phyloP scores from a whole-genome alignment of 2,888 invertebrate species.

The Eudemis profundana region DNA sequence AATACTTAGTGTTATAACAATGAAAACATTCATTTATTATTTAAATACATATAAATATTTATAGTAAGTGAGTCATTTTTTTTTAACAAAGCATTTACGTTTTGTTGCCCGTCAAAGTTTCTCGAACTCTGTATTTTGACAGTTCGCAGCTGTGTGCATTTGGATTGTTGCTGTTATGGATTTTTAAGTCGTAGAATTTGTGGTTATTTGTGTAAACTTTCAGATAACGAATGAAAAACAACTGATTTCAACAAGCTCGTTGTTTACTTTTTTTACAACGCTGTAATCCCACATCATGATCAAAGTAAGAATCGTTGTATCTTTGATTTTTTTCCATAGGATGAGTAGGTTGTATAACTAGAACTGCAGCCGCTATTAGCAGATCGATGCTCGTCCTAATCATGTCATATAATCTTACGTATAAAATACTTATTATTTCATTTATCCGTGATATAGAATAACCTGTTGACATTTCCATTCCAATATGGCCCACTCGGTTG shows the following conservation, averaged over 20 bases:
- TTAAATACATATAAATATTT: background rate
- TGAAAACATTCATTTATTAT: too few species aligned
- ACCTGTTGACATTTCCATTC: slow-evolving; percentile 72
- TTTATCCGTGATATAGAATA: slow-evolving; percentile 49
- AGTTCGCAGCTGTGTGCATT: slow-evolving; percentile 79
- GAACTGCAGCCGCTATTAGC: slow-evolving; percentile 42
- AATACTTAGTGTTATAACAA: too few species aligned
- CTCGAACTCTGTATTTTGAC: slow-evolving; percentile 62
- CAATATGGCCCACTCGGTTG: slow-evolving; percentile 75
- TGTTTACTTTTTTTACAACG: slow-evolving; percentile 22
- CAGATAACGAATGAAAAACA: slow-evolving; percentile 37
- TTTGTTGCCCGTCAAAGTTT: slow-evolving; percentile 38
- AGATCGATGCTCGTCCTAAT: slow-evolving; percentile 40
- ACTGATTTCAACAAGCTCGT: slow-evolving; percentile 14
- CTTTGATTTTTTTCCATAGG: slow-evolving; percentile 21
- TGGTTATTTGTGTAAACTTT: slow-evolving; percentile 48
- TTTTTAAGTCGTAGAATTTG: slow-evolving; percentile 60
- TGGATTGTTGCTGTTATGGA: slow-evolving; percentile 69
- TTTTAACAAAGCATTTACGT: slow-evolving; percentile 13
- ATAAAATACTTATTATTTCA: slow-evolving; percentile 30
- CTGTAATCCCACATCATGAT: slow-evolving; percentile 57
- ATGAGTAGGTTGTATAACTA: slow-evolving; percentile 41
- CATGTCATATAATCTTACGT: slow-evolving; percentile 17
- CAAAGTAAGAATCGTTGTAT: slow-evolving; percentile 60
- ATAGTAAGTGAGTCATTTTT: background rate